These are phyloP conservation scores for Microtus richardsoni DNA, from an alignment of 2,113 vertebrate genomes.

Conservation along the genomic window DNA sequence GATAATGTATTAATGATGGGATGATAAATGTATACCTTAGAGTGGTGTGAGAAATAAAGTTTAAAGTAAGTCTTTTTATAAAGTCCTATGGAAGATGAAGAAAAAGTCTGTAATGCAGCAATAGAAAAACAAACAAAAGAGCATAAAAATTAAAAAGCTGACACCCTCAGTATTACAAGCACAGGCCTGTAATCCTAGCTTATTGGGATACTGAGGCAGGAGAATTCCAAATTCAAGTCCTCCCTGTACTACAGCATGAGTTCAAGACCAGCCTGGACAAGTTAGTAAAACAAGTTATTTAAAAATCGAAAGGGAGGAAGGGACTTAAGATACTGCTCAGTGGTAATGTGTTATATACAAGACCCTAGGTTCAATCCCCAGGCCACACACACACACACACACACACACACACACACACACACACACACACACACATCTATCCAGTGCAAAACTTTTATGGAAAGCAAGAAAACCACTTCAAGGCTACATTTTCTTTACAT, in stretches of 20 bases:
- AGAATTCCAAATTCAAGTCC: background rate
- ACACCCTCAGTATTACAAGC: background rate
- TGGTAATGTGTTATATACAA: background rate
- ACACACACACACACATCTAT: background rate
- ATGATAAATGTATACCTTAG: slow-evolving; percentile 75
- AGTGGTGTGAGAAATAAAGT: slow-evolving; percentile 66
- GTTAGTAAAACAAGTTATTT: background rate
- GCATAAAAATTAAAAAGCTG: background rate
- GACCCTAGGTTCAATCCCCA: background rate
- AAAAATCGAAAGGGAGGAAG: background rate
- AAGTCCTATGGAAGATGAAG: slow-evolving; percentile 45
- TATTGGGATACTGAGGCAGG: background rate
- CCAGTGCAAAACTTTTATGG: background rate
- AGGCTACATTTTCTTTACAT: background rate
- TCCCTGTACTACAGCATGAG: background rate
- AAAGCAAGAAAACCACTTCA: slow-evolving; percentile 33
- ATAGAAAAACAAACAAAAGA: slow-evolving; percentile 28
- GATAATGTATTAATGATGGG: slow-evolving; percentile 73
- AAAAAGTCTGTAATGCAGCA: background rate
- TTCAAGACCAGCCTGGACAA: background rate
- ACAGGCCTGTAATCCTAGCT: background rate
- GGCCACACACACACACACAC: no score
- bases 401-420: background rate
- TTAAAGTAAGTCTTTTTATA: slow-evolving; percentile 71
- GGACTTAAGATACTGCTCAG: background rate